Evolutionary conservation across 2,888 invertebrate species (phyloP), one percentile per base, ranked within the genome.

Genomic region (Protula sp.): DNA sequence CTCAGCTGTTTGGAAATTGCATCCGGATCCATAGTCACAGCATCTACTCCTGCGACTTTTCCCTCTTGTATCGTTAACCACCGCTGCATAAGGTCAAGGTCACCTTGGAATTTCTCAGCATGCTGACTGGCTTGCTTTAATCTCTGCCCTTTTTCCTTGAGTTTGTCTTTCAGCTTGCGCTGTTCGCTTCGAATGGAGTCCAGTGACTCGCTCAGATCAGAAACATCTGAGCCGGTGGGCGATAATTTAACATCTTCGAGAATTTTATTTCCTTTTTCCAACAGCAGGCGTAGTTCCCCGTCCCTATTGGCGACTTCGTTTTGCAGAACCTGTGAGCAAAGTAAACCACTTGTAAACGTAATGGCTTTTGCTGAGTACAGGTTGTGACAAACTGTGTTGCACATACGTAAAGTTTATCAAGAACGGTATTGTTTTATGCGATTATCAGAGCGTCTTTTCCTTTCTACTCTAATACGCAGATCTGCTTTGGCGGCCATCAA

Each of bases 11-110:
- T 89, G 75, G 92, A 92, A 22, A 94, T 65, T 9, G 61, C 61
- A 30, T 89, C 87, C 75, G 90, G 89, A 65, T 90, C 90, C 82
- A 93, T 89, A 9, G 74, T 72, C 0, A 88, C 87, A 0, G 92
- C 89, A 27, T 87, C 87, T 26, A 94, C 83, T 2, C 29, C 86
- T 57, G 89, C 87, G 19, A 94, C 83, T 69, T 91, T 89, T 70
- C 90, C 89, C 81, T 95, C 94, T 0, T 91, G 89, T 66, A 89
- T 88, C 1, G 88, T 85, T 59, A 97, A 82, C 95, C 95, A 95
- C 0, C 77, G 65, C 28, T 63, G 47, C 71, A 76, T 70, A 57
- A 74, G 74, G 59, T 94, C 94, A 55, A 92, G 87, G 0, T 89
- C 88, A 72, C 88, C 87, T 76, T 90, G 89, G 83, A 91, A 95